Evolutionary conservation across 37 sponge, comb jelly and placozoan genomes (phyloP).

Genomic region (Cliona cf. orientalis): DNA sequence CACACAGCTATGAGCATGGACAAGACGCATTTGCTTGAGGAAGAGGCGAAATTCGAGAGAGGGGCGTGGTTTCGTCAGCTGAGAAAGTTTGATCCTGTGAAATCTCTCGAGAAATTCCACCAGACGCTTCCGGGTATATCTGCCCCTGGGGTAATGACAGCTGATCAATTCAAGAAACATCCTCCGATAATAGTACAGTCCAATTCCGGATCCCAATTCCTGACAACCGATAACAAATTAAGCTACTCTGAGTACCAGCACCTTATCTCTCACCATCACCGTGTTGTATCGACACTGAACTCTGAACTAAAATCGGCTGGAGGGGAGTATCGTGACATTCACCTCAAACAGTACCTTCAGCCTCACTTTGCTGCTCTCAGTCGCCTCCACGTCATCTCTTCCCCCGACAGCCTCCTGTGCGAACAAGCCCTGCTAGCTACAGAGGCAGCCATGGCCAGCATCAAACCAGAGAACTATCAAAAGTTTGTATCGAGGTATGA

Average conservation of each 20-base stretch:
- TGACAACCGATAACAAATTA: not conserved
- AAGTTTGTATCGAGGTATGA: not conserved
- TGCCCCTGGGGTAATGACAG: conserved; percentile 29
- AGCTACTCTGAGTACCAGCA: conserved; percentile 57
- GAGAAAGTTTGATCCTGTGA: conserved; percentile 18
- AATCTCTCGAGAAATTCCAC: conserved; percentile 26
- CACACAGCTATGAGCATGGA: conserved; percentile 41
- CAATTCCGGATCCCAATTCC: not conserved
- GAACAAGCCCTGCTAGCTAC: conserved; percentile 4
- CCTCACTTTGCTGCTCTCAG: conserved; percentile 44
- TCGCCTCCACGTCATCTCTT: conserved; percentile 4
- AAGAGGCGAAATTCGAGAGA: conserved; percentile 26
- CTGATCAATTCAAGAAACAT: conserved; percentile 19
- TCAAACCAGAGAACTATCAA: not conserved
- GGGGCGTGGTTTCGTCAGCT: conserved; percentile 57
- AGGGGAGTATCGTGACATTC: conserved; percentile 10
- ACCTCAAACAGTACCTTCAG: conserved; percentile 17
- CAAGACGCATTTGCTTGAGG: conserved; percentile 4
- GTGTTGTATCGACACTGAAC: conserved; percentile 32
- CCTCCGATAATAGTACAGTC: not conserved
- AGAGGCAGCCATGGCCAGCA: conserved; percentile 8
- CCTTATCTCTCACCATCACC: conserved; percentile 63
- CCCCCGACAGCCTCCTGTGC: conserved; percentile 14
- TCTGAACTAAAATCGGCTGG: conserved; percentile 10
- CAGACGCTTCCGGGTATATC: conserved; percentile 58